Evolutionary conservation across 1,140 invertebrate genomes (phyloP), one percentile per base, ranked within the genome.

Genomic region (Brachionus calyciflorus): DNA sequence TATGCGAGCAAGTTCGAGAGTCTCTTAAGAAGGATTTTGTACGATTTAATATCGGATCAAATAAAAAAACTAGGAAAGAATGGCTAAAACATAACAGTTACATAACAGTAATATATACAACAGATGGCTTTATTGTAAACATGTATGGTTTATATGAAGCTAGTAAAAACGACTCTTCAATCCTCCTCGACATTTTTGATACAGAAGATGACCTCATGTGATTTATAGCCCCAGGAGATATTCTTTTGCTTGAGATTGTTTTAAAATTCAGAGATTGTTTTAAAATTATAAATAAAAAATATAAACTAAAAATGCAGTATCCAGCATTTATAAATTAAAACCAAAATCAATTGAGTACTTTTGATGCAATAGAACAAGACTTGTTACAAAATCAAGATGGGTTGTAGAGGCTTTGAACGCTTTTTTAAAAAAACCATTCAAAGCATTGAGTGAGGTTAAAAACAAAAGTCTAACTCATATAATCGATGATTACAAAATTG

Each of bases 371-470:
- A 28, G 26, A 9, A 24, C 51, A 26, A 55, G 26, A 30, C 4
- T 55, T 55, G 51, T 55, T 55, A 26, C 51, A 24, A 55, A 30
- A 55, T 55, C 19, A 26, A 55, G 51, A 55, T 55, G 51, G 51
- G 51, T 55, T 55, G 51, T 55, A 1, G 51, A 55, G 26, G 51
- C 24, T 30, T 24, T 55, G 26, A 55, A 55, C 26, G 51, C 51
- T 55, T 55, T 55, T 55, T 55, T 26, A 26, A 26, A n/a, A n/a
- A n/a, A n/a, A n/a, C n/a, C n/a, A n/a, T n/a, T n/a, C n/a, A n/a
- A n/a, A n/a, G n/a, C n/a, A n/a, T n/a, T n/a, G n/a, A n/a, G 53
- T 19, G 14, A 57, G 26, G 26, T 57, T 26, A 30, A 57, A 57
- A 57, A 57, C 28, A 57, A 30, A 24, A 57, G 21, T 57, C 26